phyloP scores from a whole-genome alignment of 2,888 invertebrate genomes.

The Sesia apiformis region DNA sequence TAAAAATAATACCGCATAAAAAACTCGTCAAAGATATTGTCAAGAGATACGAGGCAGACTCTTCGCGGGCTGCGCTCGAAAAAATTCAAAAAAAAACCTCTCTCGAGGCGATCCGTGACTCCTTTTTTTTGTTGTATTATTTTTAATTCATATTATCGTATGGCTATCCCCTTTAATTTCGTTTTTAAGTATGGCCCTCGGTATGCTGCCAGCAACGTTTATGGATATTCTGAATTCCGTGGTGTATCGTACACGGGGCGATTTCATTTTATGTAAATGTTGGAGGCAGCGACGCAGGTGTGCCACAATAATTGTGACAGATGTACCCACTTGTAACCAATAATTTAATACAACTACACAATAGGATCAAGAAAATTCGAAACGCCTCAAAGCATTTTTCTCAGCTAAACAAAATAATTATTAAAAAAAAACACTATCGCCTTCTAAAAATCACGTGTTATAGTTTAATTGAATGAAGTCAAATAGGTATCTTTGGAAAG shows the following conservation, averaged over 20 bases:
- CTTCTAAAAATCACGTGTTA: too few relatives aligned
- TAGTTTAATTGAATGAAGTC: too few relatives aligned
- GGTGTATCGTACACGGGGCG: slow-evolving; percentile 54
- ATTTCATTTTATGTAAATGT: slow-evolving; percentile 68
- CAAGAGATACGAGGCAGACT: slow-evolving; percentile 60
- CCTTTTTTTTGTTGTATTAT: slow-evolving; percentile 71
- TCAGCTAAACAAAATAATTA: too few relatives aligned
- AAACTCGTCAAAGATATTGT: slow-evolving; percentile 74
- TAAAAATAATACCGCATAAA: slow-evolving; percentile 71
- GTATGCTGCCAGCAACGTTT: slow-evolving; percentile 72
- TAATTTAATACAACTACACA: background rate
- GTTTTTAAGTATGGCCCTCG: slow-evolving; percentile 73
- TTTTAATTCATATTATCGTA: slow-evolving; percentile 75
- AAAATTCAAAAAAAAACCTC: slow-evolving; percentile 51
- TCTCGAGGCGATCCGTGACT: slow-evolving; percentile 74
- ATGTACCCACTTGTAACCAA: slow-evolving; percentile 23
- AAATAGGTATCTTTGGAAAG: too few relatives aligned
- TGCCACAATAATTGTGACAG: slow-evolving; percentile 53
- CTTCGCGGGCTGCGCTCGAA: slow-evolving; percentile 65
- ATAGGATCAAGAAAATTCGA: background rate
- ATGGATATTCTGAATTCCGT: slow-evolving; percentile 71
- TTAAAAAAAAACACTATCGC: too few relatives aligned
- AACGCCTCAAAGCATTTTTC: too few relatives aligned
- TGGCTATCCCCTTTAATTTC: slow-evolving; percentile 73
- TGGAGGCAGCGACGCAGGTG: slow-evolving; percentile 34